Base-by-base conservation (phyloP, 37 sponge, comb jelly and placozoan genomes). In the Lycopodina hypogea region DNA sequence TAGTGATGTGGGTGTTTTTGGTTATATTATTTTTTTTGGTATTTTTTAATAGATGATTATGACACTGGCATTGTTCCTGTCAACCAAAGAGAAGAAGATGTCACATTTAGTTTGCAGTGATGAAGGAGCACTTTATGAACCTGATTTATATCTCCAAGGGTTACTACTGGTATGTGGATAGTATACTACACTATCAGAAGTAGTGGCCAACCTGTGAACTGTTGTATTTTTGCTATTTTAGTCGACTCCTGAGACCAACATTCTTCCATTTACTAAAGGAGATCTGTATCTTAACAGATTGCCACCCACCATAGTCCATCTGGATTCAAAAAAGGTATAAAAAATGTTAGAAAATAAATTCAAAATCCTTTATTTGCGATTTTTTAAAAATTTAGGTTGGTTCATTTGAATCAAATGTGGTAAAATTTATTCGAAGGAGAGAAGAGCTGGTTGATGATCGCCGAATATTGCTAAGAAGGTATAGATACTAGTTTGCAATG, bases 41-140 rank as follows among this genome's bases (percentile, higher is more conserved):
- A 32, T 68, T 32, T 30, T 3, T 30, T 68, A 26, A 34, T 68
- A 92, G 93, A 88, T 89, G 90, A 81, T 94, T 45, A 38, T 52
- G 38, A 90, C 91, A 50, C 71, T 94, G 59, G 94, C 77, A 15
- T 64, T 94, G 53, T 87, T 94, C 52, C 84, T 90, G 24, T 71
- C 88, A 22, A 56, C 72, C 18, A 78, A 85, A 37, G 94, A 94
- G 56, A 34, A 83, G 32, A 86, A 82, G 58, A 77, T 84, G 67
- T 87, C 91, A 2, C 82, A 84, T 32, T 30, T 78, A 2, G 65
- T 76, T 24, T 19, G 18, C n/a, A 39, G 22, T 24, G 71, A 80
- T 37, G 42, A 56, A 19, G 30, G 9, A 0, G 42, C 53, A 1
- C 19, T 36, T 24, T 91, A 91, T 60, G 84, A 83, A 42, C 86